Conservation (phyloP, 2,113 vertebrate genomes). For the Protobothrops flavoviridis region DNA sequence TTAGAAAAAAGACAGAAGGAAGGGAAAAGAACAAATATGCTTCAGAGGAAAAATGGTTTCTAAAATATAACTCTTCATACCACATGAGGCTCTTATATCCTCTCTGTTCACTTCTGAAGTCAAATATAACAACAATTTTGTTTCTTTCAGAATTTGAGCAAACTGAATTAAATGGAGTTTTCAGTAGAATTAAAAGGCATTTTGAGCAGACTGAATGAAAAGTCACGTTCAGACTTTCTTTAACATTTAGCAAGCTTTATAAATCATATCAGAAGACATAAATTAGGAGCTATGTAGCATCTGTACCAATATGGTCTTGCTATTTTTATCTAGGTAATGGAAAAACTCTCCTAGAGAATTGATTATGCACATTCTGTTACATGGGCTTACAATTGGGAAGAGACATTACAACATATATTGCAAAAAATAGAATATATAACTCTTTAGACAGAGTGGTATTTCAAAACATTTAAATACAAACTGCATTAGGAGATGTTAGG, state of each 20-base stretch:
- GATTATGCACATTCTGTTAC: background rate
- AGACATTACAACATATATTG: background rate
- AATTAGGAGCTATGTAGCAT: background rate
- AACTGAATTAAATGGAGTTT: constrained; percentile 33
- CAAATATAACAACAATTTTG: constrained; percentile 24
- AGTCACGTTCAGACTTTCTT: constrained; percentile 33
- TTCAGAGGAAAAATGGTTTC: constrained; percentile 47
- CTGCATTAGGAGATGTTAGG: background rate
- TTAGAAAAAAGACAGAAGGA: constrained; percentile 40
- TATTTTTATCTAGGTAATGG: background rate
- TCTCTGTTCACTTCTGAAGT: constrained; percentile 54
- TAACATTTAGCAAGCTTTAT: background rate
- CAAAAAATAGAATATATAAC: constrained; percentile 6
- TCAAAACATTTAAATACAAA: constrained; percentile 15
- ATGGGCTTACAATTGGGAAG: constrained; percentile 29
- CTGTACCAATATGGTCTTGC: background rate
- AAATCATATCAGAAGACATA: constrained; percentile 1
- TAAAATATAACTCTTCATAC: constrained; percentile 53
- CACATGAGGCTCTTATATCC: constrained; percentile 32
- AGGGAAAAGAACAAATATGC: background rate
- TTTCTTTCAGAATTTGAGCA: constrained; percentile 53
- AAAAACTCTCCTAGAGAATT: background rate
- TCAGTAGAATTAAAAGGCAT: constrained; percentile 30
- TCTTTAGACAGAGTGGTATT: constrained; percentile 26
- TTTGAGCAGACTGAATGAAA: constrained; percentile 47